A percentile compares a stretch with the other conserved stretches of the same genome.
Evolutionary conservation across 1,140 invertebrate species (phyloP).

Genomic region (Micrasema minimum): DNA sequence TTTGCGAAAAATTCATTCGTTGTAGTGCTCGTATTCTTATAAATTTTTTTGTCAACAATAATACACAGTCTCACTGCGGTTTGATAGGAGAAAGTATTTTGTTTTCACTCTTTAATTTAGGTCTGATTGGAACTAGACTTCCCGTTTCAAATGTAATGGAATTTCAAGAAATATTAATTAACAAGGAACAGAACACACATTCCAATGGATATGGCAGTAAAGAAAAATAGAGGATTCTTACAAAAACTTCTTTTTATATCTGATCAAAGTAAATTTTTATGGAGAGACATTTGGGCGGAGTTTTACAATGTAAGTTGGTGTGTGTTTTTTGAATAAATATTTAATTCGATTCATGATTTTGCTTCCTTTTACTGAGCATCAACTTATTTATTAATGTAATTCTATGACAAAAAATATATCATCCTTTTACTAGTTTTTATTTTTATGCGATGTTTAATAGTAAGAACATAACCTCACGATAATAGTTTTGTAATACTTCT

Average conservation of each 20-base stretch:
- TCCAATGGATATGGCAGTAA: constrained; percentile 61
- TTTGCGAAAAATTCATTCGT: not conserved
- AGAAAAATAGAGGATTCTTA: not conserved
- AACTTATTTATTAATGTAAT: no score
- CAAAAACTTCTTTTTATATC: not conserved
- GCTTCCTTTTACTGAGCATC: no score
- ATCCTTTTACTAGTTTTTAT: no score
- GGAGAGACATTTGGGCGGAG: constrained; percentile 51
- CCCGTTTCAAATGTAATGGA: constrained; percentile 66
- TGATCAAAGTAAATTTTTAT: not conserved
- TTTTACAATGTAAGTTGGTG: constrained; percentile 53
- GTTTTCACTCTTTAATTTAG: constrained; percentile 49
- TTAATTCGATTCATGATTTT: not conserved
- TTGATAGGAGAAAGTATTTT: no score
- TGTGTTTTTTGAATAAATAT: not conserved
- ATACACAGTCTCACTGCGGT: no score
- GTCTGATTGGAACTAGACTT: constrained; percentile 66
- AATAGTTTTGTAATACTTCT: no score
- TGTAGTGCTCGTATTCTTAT: no score
- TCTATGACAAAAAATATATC: no score
- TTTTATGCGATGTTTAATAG: no score
- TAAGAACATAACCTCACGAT: no score
- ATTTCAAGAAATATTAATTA: constrained; percentile 68
- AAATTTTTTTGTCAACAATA: no score
- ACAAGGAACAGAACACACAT: constrained; percentile 64